Conservation (phyloP, 2,888 invertebrate species). For the Aelia acuminata region DNA sequence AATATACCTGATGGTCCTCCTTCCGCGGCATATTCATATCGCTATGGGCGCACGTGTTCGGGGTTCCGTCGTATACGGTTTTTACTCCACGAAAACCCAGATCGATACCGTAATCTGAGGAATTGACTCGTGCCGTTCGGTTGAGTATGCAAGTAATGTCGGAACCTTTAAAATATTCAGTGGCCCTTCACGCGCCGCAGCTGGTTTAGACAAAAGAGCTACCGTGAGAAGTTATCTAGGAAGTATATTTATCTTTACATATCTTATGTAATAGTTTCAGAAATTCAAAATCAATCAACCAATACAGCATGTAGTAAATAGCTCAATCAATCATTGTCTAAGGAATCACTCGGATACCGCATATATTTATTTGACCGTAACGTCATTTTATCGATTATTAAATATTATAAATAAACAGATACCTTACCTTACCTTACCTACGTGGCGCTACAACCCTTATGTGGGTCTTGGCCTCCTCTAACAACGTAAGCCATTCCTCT, state of each 20-base stretch:
- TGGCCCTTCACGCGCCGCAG: not conserved
- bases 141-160: not conserved
- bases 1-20: conserved; percentile 51
- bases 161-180: not conserved
- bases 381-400: too few species aligned
- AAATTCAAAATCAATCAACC: too few species aligned
- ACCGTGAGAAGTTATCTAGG: not conserved
- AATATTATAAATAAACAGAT: too few species aligned
- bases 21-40: conserved; percentile 45
- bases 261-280: too few species aligned
- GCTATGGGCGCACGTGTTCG: conserved; percentile 35
- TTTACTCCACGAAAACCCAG: not conserved
- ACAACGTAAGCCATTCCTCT: too few species aligned
- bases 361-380: too few species aligned
- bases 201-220: not conserved
- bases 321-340: too few species aligned
- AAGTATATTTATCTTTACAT: not conserved
- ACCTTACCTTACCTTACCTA: too few species aligned
- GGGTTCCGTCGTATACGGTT: not conserved
- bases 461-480: too few species aligned
- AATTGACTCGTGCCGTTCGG: conserved; percentile 12
- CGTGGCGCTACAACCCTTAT: too few species aligned
- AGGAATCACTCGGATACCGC: too few species aligned
- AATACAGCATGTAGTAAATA: too few species aligned
- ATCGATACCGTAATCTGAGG: conserved; percentile 34